These are phyloP conservation scores for Camponotus pennsylvanicus DNA, from an alignment of 1,140 invertebrate species.

Conservation along the genomic window DNA sequence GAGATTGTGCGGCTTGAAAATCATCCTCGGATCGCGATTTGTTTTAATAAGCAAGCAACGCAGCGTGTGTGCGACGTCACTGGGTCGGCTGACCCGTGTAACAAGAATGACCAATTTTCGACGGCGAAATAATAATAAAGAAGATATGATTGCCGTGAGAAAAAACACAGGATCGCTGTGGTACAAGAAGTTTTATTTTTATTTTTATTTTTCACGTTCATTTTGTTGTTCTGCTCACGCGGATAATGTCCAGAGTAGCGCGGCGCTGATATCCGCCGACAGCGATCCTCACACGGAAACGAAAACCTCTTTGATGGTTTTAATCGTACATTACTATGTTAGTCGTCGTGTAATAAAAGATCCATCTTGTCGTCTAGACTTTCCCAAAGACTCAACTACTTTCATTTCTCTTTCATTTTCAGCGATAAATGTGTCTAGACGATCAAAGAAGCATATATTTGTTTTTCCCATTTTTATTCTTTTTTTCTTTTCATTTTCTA, in stretches of 20 bases:
- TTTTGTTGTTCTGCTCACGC: conserved; percentile 25
- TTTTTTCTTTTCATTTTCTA: conserved; percentile 73
- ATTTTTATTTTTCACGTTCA: conserved; percentile 20
- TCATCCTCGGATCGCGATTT: conserved; percentile 15
- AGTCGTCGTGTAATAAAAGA: conserved; percentile 41
- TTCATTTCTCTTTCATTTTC: neutral
- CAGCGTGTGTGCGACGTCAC: conserved; percentile 48
- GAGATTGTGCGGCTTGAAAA: conserved; percentile 25
- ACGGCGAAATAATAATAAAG: conserved; percentile 15
- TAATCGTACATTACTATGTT: conserved; percentile 54
- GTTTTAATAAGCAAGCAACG: conserved; percentile 17
- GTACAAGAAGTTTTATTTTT: conserved; percentile 7
- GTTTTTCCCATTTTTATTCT: conserved; percentile 51
- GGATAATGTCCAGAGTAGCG: neutral
- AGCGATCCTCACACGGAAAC: conserved; percentile 52
- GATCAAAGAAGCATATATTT: conserved; percentile 38
- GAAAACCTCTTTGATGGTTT: conserved; percentile 55
- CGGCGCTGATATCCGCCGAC: neutral
- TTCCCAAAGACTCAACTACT: neutral
- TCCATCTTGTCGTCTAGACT: conserved; percentile 47
- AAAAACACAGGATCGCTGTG: conserved; percentile 31
- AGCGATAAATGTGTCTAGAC: conserved; percentile 9
- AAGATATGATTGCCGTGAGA: neutral
- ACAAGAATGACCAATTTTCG: conserved; percentile 56
- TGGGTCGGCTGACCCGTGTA: conserved; percentile 61